phyloP scores from a whole-genome alignment of 2,797 vertebrate genomes.

The Gadopsis marmoratus region DNA sequence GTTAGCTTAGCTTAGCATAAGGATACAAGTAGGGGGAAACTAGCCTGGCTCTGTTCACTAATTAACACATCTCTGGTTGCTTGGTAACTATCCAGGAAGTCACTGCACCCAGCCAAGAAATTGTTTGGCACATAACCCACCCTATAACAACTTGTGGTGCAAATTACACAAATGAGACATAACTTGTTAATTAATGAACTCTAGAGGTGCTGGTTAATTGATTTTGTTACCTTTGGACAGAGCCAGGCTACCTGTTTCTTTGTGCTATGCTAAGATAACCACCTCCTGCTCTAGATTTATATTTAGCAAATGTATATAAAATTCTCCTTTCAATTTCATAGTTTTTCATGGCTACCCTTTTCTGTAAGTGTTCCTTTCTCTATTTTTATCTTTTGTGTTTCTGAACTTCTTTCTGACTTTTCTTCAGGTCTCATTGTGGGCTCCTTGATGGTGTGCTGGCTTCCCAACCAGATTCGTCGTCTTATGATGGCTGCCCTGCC shows the following conservation, averaged over 20 bases:
- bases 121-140: not conserved
- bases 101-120: not conserved
- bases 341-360: not conserved
- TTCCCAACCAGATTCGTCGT: constrained; percentile 93
- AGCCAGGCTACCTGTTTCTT: not conserved
- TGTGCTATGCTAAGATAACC: not conserved
- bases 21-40: not conserved
- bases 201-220: not conserved
- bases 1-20: not conserved
- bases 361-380: not conserved
- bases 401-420: not conserved
- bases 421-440: constrained; percentile 90
- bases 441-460: constrained; percentile 92
- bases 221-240: not conserved
- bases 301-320: not conserved
- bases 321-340: not conserved
- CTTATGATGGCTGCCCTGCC: constrained; percentile 91
- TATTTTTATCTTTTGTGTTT: not conserved
- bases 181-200: not conserved
- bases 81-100: not conserved
- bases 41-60: not conserved
- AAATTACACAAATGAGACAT: not conserved
- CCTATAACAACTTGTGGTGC: not conserved
- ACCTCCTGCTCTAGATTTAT: not conserved
- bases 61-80: not conserved